A percentile compares a stretch with the other conserved stretches of the same genome.
Evolutionary conservation across 2,113 vertebrate species (phyloP).

Genomic region (Dendrocopos noguchii): DNA sequence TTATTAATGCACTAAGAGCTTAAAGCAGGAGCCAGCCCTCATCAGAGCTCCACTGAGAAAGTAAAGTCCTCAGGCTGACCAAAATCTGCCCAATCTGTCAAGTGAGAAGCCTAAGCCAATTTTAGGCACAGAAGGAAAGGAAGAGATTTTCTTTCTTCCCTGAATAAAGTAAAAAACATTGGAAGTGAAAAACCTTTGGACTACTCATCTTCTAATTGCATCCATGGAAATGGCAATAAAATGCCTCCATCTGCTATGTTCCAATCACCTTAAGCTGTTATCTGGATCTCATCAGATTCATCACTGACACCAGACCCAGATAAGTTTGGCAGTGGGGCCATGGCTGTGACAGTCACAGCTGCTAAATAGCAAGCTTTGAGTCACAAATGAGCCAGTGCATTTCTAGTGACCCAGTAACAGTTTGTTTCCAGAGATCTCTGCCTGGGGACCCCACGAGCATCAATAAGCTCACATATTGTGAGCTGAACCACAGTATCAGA

Average conservation of each 20-base stretch:
- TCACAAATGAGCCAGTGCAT: neutral
- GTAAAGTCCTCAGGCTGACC: neutral
- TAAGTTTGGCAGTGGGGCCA: neutral
- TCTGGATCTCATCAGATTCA: neutral
- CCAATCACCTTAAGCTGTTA: constrained; percentile 4
- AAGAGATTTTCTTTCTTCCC: neutral
- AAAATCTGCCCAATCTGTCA: neutral
- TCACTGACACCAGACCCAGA: neutral
- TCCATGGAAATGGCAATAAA: neutral
- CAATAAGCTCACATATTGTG: neutral
- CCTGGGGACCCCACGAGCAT: neutral
- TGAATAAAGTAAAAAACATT: neutral
- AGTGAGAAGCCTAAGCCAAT: neutral
- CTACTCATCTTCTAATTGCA: neutral
- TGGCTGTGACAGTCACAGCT: constrained; percentile 19
- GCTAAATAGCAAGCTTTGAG: constrained; percentile 21
- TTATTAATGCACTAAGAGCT: neutral
- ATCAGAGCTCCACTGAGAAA: neutral
- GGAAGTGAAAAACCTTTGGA: neutral
- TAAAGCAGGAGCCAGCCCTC: neutral
- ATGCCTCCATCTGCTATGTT: neutral
- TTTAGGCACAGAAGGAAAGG: neutral
- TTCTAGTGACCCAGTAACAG: neutral
- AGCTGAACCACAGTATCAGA: neutral
- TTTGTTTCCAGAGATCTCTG: neutral